phyloP scores from a whole-genome alignment of 2,113 vertebrate genomes.

The Notothenia rossii region DNA sequence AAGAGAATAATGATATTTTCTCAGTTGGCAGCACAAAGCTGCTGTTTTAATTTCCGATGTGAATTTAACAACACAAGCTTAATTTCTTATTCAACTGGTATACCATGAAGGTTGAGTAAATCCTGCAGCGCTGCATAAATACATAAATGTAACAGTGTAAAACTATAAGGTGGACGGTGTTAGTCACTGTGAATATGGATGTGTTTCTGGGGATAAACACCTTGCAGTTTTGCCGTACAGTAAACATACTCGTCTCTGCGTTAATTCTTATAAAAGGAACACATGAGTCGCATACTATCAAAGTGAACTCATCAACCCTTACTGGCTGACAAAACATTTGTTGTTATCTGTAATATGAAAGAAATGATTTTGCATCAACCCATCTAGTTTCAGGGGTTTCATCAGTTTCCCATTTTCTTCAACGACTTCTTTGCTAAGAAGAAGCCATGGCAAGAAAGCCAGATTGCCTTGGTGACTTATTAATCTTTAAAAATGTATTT shows the following conservation, averaged over 20 bases:
- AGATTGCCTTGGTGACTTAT: neutral
- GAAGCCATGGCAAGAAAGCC: neutral
- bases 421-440: neutral
- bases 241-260: slow-evolving; percentile 9
- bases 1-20: slow-evolving; percentile 2
- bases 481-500: neutral
- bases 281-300: neutral
- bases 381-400: neutral
- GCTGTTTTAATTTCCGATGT: neutral
- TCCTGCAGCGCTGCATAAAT: slow-evolving; percentile 16
- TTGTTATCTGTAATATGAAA: neutral
- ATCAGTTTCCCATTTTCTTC: neutral
- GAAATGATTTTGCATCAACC: neutral
- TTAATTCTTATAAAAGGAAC: slow-evolving; percentile 18
- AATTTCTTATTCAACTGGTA: neutral
- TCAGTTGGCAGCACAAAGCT: slow-evolving; percentile 2
- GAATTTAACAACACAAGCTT: neutral
- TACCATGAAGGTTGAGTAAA: neutral
- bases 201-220: slow-evolving; percentile 16
- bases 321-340: neutral
- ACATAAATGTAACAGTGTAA: slow-evolving; percentile 3
- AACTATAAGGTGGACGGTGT: neutral
- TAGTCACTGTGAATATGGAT: slow-evolving; percentile 14
- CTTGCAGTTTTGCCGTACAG: neutral
- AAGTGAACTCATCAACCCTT: neutral